Conservation (phyloP, 2,888 invertebrate species). For the Melieria picta region DNA sequence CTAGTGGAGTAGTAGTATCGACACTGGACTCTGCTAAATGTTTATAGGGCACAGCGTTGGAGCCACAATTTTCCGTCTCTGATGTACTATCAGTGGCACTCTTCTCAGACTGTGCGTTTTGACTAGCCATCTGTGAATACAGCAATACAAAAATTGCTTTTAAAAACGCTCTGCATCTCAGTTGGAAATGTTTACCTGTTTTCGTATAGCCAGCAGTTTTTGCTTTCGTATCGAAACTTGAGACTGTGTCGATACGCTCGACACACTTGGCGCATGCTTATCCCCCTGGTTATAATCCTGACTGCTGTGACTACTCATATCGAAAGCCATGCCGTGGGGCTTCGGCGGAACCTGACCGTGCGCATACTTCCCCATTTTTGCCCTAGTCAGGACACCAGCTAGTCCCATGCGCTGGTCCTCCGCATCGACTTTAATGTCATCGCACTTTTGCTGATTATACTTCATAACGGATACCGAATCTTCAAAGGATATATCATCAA, state of each 20-base stretch:
- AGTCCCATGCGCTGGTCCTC: slow-evolving; percentile 40
- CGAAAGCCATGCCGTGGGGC: slow-evolving; percentile 40
- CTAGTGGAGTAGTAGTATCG: background rate
- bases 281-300: background rate
- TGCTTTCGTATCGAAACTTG: slow-evolving; percentile 28
- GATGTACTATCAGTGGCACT: no score
- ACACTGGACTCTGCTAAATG: background rate
- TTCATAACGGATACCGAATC: slow-evolving; percentile 45
- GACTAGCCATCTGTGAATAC: background rate
- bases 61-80: no score
- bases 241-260: slow-evolving; percentile 14
- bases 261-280: slow-evolving; percentile 14
- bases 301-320: slow-evolving; percentile 33
- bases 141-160: background rate
- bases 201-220: slow-evolving; percentile 44
- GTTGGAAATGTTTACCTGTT: slow-evolving; percentile 35
- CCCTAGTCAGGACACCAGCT: slow-evolving; percentile 44
- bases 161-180: background rate
- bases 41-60: no score
- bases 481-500: slow-evolving; percentile 47
- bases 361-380: slow-evolving; percentile 40
- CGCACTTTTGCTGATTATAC: background rate
- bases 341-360: slow-evolving; percentile 39
- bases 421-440: slow-evolving; percentile 9
- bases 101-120: background rate